Evolutionary conservation across 1,140 invertebrate genomes (phyloP).

Genomic region (Acromyrmex charruanus): DNA sequence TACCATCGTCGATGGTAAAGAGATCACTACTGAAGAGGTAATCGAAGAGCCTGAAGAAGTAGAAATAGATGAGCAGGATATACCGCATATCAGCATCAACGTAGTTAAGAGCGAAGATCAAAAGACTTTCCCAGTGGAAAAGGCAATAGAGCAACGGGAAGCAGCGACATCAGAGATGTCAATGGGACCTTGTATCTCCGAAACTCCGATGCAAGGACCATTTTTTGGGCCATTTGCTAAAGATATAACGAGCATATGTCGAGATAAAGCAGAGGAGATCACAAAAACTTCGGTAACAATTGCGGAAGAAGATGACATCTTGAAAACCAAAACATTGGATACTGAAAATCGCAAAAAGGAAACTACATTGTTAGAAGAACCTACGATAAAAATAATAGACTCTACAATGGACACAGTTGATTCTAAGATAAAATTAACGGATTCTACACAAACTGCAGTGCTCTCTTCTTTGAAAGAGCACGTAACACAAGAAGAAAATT

Average conservation of each 20-base stretch:
- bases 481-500: background rate
- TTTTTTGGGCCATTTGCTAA: slow-evolving; percentile 78
- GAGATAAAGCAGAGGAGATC: background rate
- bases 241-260: slow-evolving; percentile 54
- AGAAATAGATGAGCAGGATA: slow-evolving; percentile 92
- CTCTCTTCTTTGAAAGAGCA: background rate
- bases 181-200: slow-evolving; percentile 38
- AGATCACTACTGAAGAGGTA: slow-evolving; percentile 93
- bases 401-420: background rate
- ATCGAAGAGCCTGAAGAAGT: slow-evolving; percentile 94
- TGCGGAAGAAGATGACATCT: background rate
- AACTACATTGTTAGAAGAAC: background rate
- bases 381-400: background rate
- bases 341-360: background rate
- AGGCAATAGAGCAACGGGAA: background rate
- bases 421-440: background rate
- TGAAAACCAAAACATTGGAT: background rate
- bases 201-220: slow-evolving; percentile 72
- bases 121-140: background rate
- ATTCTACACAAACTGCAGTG: background rate
- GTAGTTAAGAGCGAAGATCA: slow-evolving; percentile 88
- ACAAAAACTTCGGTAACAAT: background rate
- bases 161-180: background rate
- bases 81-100: slow-evolving; percentile 91
- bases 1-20: slow-evolving; percentile 93